Evolutionary conservation across 2,888 invertebrate species (phyloP).

Genomic region (Pseudococcus viburni): DNA sequence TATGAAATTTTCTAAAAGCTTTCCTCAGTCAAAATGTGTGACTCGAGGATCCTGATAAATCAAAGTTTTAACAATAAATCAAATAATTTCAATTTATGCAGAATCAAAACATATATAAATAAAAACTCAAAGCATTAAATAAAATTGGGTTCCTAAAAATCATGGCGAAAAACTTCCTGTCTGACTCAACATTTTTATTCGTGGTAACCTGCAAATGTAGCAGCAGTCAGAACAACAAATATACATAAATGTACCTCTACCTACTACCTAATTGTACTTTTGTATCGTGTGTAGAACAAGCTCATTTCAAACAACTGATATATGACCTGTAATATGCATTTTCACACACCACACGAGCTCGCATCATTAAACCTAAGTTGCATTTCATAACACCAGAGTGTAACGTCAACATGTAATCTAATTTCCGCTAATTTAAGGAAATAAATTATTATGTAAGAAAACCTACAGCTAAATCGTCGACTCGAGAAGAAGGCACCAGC

Average conservation of each 20-base stretch:
- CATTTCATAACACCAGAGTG: slow-evolving; percentile 1
- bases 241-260: no score
- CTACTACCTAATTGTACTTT: neutral
- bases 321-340: slow-evolving; percentile 35
- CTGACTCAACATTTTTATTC: neutral
- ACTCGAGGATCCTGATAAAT: no score
- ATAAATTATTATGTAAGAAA: neutral
- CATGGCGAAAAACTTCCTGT: neutral
- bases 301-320: neutral
- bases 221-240: neutral
- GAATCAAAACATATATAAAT: no score
- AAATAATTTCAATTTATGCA: no score
- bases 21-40: no score
- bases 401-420: slow-evolving; percentile 20
- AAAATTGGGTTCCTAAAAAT: neutral
- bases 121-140: no score
- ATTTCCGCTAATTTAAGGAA: slow-evolving; percentile 29
- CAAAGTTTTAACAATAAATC: no score
- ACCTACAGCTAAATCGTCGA: neutral
- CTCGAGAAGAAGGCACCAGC: neutral
- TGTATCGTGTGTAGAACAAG: neutral
- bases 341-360: slow-evolving; percentile 8
- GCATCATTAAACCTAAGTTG: neutral
- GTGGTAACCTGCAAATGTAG: neutral
- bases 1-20: no score